Base-by-base conservation (phyloP, 2,113 vertebrate genomes). In the Hippolais icterina region DNA sequence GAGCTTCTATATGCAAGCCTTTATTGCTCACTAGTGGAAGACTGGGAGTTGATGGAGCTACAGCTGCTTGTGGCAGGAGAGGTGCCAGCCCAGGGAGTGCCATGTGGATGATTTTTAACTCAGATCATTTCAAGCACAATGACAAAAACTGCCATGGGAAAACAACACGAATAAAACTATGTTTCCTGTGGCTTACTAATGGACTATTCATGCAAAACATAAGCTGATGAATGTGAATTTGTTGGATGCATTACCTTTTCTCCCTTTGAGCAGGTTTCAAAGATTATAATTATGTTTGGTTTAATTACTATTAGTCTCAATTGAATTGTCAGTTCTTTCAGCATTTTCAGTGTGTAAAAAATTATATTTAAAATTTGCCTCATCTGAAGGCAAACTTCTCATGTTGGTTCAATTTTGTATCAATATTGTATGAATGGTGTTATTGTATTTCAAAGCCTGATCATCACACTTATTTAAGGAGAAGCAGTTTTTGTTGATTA, bases 301-400 rank as follows among this genome's bases (percentile, higher is more conserved):
- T 94, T 96, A 95, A 96, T 93, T 94, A 81, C 83, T 89, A 46
- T 87, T 89, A 89, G 65, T 89, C 89, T 96, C 74, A 79, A 76
- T 57, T 93, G 87, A 87, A 91, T 94, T 87, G 78, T 65, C 78
- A 65, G n/a, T 76, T 53, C 31, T 89, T 95, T 89, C 72, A 79
- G 28, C 39, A 72, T 61, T 94, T 95, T 85, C 70, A 79, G 28
- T 52, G 44, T 53, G 49, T 23, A 82, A 47, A 89, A 75, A 64
- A 6, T 46, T 31, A 10, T 78, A 72, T 79, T 93, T 89, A 46
- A 71, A 68, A 71, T 85, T 65, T 91, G 22, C 16, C n/a, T 89
- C 81, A 84, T 82, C 28, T 77, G 82, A 89, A 86, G 46, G n/a
- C 28, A 80, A 69, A 90, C 16, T 68, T 88, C 50, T 72, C 31